Evolutionary conservation across 1,140 invertebrate genomes (phyloP), one percentile per base, ranked within the genome.

Genomic region (Hirudo medicinalis): DNA sequence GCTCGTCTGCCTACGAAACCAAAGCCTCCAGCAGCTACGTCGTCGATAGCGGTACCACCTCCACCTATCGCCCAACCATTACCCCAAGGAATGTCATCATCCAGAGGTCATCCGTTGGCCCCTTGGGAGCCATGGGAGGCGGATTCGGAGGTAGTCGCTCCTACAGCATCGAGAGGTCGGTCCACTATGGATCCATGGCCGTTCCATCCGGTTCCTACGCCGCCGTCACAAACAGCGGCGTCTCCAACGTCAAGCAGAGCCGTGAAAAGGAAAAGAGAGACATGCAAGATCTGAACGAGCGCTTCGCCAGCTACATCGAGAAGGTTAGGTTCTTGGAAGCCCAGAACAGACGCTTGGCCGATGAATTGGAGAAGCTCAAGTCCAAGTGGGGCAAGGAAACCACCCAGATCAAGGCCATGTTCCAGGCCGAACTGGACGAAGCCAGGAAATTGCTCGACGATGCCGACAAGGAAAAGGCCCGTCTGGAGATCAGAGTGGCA

Each of bases 181-280:
- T 70, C 43, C 69, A 70, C 49, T 70, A 70, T 25, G 69, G 69
- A 54, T 49, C 43, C 5, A 54, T 15, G 54, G 57, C 36, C 54
- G n/a, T 43, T 20, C 27, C 60, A 6, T 76, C 76, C 0, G 78
- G 78, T 9, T 75, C 77, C 67, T 78, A 75, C 73, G 72, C 76
- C 40, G 76, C 76, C 69, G 75, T 81, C n/a, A 77, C 79, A 25
- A 76, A 73, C 70, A 76, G 77, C 22, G 79, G 83, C 15, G 82
- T 83, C 19, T 76, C 76, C 25, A 77, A 76, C 54, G 81, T 85
- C 70, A 78, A 81, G 68, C 77, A 78, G 63, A 78, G 74, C 40
- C 77, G 84, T 19, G 82, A 84, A 75, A 80, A 79, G 71, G 75
- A 75, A 71, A 75, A 75, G 69, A 75, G 73, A 32, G 73, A 75